phyloP scores from a whole-genome alignment of 2,113 vertebrate genomes.

The Phalacrocorax pelagicus region DNA sequence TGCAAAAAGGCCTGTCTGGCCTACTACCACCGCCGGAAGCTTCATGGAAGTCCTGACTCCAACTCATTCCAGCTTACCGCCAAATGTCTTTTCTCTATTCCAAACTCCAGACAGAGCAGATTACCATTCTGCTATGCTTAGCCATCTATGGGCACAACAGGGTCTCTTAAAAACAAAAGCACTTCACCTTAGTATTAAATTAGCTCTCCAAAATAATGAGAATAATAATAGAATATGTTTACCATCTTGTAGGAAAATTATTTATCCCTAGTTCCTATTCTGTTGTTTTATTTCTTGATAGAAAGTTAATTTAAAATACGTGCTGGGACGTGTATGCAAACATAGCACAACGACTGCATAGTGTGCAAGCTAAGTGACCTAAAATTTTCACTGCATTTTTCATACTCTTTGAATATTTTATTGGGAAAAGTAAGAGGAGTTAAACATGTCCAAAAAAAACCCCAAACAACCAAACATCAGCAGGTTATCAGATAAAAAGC shows the following conservation, averaged over 20 bases:
- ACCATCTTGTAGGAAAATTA: neutral
- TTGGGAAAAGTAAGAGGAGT: neutral
- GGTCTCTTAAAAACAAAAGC: neutral
- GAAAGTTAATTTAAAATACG: neutral
- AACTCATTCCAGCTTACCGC: neutral
- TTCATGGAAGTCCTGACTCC: neutral
- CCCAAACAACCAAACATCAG: neutral
- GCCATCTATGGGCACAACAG: neutral
- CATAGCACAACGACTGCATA: neutral
- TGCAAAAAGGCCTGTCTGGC: neutral
- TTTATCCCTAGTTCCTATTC: neutral
- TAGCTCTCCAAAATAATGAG: neutral
- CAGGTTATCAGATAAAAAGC: neutral
- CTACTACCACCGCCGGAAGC: neutral
- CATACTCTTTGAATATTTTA: neutral
- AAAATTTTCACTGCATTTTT: neutral
- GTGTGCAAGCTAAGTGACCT: neutral
- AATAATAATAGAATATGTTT: neutral
- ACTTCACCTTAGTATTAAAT: neutral
- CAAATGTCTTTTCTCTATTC: neutral
- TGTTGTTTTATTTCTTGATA: neutral
- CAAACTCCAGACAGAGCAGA: neutral
- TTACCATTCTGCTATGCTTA: neutral
- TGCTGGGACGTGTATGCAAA: neutral
- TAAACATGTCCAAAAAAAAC: neutral